Evolutionary conservation across 2,797 vertebrate species (phyloP).

Genomic region (Falco novaeseelandiae): DNA sequence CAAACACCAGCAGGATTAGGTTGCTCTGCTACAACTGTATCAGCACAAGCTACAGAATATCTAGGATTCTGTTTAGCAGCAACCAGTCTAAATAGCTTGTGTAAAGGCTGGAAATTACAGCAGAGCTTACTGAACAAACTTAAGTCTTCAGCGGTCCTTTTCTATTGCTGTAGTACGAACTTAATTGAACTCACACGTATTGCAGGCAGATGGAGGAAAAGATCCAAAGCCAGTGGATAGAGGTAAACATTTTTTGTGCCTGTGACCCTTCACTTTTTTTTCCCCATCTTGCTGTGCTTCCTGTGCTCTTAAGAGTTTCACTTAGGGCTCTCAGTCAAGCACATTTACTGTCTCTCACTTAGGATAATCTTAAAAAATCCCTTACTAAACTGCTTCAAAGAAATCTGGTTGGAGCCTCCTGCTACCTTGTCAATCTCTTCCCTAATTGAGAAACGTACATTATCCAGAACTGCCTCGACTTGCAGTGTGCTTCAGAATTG

Average conservation of each 20-base stretch:
- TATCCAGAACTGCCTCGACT: constrained; percentile 34
- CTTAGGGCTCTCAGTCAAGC: constrained; percentile 10
- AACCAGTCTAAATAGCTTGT: background rate
- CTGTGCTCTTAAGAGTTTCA: background rate
- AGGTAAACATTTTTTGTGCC: background rate
- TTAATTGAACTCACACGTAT: background rate
- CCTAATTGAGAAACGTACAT: constrained; percentile 21
- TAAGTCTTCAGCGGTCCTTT: background rate
- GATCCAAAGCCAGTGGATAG: background rate
- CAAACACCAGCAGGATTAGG: background rate
- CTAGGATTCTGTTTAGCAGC: background rate
- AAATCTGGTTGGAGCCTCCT: constrained; percentile 3
- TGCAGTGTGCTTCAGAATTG: constrained; percentile 47
- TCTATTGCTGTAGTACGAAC: background rate
- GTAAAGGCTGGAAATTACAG: background rate
- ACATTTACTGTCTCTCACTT: background rate
- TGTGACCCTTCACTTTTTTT: background rate
- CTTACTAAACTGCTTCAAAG: background rate
- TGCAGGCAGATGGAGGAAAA: background rate
- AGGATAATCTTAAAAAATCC: constrained; percentile 11
- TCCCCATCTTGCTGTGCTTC: background rate
- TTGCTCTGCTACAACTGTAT: background rate
- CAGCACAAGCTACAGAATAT: background rate
- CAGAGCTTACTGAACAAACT: background rate
- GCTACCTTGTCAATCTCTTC: constrained; percentile 44